A percentile compares a stretch with the other conserved stretches of the same genome.
phyloP scores from a whole-genome alignment of 1,140 invertebrate species.

The Orchestia grillus region DNA sequence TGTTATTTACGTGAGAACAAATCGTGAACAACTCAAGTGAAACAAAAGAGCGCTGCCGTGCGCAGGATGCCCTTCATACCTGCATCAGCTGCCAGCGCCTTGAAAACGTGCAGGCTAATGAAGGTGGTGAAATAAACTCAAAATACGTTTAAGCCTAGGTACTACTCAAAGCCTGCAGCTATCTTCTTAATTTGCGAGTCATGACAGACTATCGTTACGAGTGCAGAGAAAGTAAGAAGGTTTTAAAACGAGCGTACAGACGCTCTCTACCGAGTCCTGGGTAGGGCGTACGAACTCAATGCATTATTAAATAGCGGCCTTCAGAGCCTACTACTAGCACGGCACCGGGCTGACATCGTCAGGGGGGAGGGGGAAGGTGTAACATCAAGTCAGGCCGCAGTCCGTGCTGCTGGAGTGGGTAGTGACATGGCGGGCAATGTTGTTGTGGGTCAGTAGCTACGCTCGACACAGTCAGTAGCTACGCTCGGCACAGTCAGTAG shows the following conservation, averaged over 20 bases:
- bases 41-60: not conserved
- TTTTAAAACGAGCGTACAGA: not conserved
- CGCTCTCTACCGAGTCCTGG: not conserved
- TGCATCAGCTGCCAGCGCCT: not conserved
- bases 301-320: not conserved
- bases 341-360: not conserved
- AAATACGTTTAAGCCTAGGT: not conserved
- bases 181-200: not conserved
- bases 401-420: not conserved
- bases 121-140: not conserved
- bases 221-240: not conserved
- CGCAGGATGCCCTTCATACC: not conserved
- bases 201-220: not conserved
- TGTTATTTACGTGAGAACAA: not conserved
- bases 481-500: no score
- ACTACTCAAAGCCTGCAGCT: no score
- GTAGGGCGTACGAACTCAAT: not conserved
- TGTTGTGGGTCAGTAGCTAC: no score
- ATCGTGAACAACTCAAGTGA: not conserved
- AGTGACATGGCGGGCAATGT: no score
- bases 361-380: no score
- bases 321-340: not conserved
- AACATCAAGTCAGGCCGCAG: not conserved
- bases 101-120: not conserved
- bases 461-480: no score